Base-by-base conservation (phyloP, 2,113 vertebrate genomes). In the Mesocricetus auratus region DNA sequence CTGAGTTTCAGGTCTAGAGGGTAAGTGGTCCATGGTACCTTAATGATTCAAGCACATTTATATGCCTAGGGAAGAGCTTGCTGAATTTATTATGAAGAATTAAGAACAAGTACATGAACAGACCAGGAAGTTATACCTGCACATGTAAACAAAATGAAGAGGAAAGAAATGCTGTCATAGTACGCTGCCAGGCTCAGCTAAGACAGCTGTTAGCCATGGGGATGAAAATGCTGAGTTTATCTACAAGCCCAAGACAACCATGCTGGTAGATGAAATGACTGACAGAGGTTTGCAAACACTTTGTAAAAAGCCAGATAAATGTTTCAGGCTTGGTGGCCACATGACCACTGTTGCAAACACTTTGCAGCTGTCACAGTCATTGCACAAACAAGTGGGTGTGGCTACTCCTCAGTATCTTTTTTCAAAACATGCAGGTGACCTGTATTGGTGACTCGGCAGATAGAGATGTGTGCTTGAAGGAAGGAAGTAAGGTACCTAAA, bases 261-360 rank as follows among this genome's bases (percentile, higher is more conserved):
- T 39, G 15, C 2, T 29, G 11, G 24, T 64, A 45, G 31, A 74
- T 24, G 47, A 5, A 68, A 50, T 31, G 47, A 62, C 22, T 50
- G 62, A 74, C 3, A 56, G 78, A 91, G 16, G 13, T 39, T 83
- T 42, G 73, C 62, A 78, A 94, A 64, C 4, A 8, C 79, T 89
- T 94, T 82, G 5, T 86, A 78, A 89, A 93, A 42, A 83, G 21
- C 7, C 60, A 69, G 71, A 69, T 50, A 85, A 95, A 33, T 60
- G 79, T 79, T 95, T 95, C 77, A 89, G 86, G 78, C 17, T 82
- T 86, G 73, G 33, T 66, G 39, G 60, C 29, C 69, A 53, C 36
- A 47, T 45, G 26, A 13, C 77, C 53, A 79, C 21, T 86, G 45
- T 89, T 15, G 11, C 58, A 90, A 53, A 26, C n/a, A 36, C 66